Base-by-base conservation (phyloP, 2,888 invertebrate genomes). In the Athalia circularis region DNA sequence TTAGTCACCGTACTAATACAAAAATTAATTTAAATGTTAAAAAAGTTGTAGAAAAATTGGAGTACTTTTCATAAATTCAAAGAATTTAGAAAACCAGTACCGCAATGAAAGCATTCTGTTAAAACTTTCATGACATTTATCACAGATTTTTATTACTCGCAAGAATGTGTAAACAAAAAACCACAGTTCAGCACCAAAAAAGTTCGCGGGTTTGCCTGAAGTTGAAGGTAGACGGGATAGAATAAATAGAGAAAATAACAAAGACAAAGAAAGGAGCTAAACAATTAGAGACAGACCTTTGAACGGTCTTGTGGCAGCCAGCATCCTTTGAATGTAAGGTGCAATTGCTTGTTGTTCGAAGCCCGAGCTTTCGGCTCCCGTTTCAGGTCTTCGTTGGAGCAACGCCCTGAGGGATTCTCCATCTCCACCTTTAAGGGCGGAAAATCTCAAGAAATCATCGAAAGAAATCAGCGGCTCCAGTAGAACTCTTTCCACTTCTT, bases 391-490 rank as follows among this genome's bases (percentile, higher is more conserved):
- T 47, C 91, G 90, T 83, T 92, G 92, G 62, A 93, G 87, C 81
- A 93, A 86, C 64, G 90, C 88, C 85, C 92, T 91, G 52, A 93
- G 87, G 72, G 92, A 92, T 79, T 93, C 93, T 3, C 91, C 90
- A 82, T 91, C 90, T 83, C 87, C 81, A 54, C 86, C 86, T 81
- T 92, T 92, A 83, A 92, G 88, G 78, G 91, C 91, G 13, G 93
- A 91, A 82, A 93, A 91, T 84, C 93, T 89, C 79, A 93, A 87
- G 85, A 94, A 91, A 88, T 94, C 93, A 85, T 93, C 93, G 87
- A 93, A 90, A 67, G 93, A 92, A 77, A 93, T 88, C 82, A 93
- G 86, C 52, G 93, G 93, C 83, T 92, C 92, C 86, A 92, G 91
- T 81, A 93, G 87, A 50, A 92, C 92, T 85, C 92, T 92, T 85